phyloP scores from a whole-genome alignment of 2,113 vertebrate species.

The Reinhardtius hippoglossoides region DNA sequence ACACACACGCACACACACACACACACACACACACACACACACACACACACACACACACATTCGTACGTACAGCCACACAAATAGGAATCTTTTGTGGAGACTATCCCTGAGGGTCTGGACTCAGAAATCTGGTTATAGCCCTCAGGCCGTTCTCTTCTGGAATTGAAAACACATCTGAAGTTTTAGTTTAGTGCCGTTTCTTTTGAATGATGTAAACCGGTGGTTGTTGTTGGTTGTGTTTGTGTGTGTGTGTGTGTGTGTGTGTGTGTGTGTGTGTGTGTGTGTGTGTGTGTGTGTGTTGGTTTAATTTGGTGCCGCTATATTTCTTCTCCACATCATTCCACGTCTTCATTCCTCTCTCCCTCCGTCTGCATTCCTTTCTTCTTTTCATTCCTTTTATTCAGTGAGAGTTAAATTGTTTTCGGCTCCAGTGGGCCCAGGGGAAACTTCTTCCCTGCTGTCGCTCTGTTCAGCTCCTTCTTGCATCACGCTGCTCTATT shows the following conservation, averaged over 20 bases:
- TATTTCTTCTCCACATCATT: constrained; percentile 17
- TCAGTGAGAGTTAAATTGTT: constrained; percentile 48
- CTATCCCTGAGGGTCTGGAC: constrained; percentile 3
- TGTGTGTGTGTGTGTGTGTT: neutral
- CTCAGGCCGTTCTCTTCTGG: constrained; percentile 31
- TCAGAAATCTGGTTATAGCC: constrained; percentile 44
- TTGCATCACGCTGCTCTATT: constrained; percentile 60
- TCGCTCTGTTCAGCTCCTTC: constrained; percentile 54
- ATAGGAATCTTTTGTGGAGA: constrained; percentile 14
- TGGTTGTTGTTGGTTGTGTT: no score
- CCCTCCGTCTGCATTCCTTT: neutral
- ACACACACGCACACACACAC: no score
- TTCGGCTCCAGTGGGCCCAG: constrained; percentile 44
- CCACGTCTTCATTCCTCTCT: constrained; percentile 9
- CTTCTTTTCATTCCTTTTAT: constrained; percentile 24
- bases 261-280: neutral
- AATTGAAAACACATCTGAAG: constrained; percentile 30
- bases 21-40: no score
- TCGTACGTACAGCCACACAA: neutral
- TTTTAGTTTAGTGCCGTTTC: no score
- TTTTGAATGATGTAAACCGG: constrained; percentile 14
- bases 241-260: neutral
- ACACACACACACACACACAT: neutral
- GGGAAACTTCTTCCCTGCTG: constrained; percentile 51
- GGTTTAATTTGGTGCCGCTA: constrained; percentile 37